Evolutionary conservation across 2,888 invertebrate genomes (phyloP).

Genomic region (Griposia aprilina): DNA sequence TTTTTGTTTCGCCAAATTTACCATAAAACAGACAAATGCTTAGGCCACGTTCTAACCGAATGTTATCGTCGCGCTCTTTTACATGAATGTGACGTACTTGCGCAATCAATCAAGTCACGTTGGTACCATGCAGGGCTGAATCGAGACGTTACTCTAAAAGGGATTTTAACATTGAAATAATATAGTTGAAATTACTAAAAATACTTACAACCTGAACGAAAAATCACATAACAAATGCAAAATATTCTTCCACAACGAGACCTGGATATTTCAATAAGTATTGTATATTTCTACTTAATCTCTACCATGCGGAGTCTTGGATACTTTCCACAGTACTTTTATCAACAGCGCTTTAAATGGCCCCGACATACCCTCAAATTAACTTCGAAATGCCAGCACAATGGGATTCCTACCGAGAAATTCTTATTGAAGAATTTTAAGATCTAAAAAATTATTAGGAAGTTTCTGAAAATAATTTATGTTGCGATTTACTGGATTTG

Average conservation of each 20-base stretch:
- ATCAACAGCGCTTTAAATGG: constrained; percentile 46
- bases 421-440: constrained; percentile 49
- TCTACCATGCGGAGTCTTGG: constrained; percentile 31
- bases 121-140: too few relatives aligned
- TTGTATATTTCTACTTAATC: constrained; percentile 30
- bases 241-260: not conserved
- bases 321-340: constrained; percentile 40
- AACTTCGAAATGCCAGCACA: constrained; percentile 42
- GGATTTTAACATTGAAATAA: too few relatives aligned
- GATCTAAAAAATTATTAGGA: constrained; percentile 43
- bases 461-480: constrained; percentile 7
- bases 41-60: too few relatives aligned
- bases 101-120: too few relatives aligned
- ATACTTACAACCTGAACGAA: not conserved
- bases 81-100: too few relatives aligned
- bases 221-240: not conserved
- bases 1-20: too few relatives aligned
- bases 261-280: constrained; percentile 29
- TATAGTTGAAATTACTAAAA: not conserved
- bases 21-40: too few relatives aligned
- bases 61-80: too few relatives aligned
- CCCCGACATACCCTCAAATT: constrained; percentile 33
- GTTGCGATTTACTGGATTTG: constrained; percentile 1
- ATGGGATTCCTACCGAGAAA: constrained; percentile 35
- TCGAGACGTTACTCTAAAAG: too few relatives aligned